phyloP scores from a whole-genome alignment of 1,140 invertebrate species.

The Holcopasites calliopsidis region DNA sequence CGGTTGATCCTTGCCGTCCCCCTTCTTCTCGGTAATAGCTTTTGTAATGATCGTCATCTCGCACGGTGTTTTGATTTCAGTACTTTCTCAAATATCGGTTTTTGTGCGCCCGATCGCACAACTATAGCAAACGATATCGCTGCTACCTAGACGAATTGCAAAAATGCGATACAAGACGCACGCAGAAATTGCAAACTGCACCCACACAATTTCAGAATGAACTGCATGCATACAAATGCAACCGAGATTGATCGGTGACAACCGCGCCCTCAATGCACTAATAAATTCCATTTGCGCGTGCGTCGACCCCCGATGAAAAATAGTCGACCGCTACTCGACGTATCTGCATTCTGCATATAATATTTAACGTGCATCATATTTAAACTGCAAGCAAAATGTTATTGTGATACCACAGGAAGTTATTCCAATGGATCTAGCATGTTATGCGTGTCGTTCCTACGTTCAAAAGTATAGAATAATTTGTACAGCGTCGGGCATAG shows the following conservation, averaged over 20 bases:
- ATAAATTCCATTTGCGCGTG: conserved; percentile 26
- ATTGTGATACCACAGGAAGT: too few relatives aligned
- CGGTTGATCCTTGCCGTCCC: conserved; percentile 83
- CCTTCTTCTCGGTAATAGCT: conserved; percentile 83
- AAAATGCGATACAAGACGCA: neutral
- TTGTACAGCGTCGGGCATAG: too few relatives aligned
- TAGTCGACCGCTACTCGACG: too few relatives aligned
- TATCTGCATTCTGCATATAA: too few relatives aligned
- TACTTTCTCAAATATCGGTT: neutral
- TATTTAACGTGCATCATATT: too few relatives aligned
- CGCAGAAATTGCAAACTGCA: neutral
- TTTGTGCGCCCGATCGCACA: neutral
- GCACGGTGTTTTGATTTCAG: conserved; percentile 6
- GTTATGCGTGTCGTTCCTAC: too few relatives aligned
- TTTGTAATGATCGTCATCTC: conserved; percentile 86
- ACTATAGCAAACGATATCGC: neutral
- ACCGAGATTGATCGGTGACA: conserved; percentile 60
- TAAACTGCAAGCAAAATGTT: too few relatives aligned
- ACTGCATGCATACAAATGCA: conserved; percentile 52
- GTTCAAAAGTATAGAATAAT: too few relatives aligned
- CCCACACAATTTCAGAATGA: conserved; percentile 11
- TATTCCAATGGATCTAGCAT: too few relatives aligned
- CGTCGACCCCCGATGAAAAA: neutral
- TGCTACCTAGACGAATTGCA: neutral
- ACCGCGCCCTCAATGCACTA: conserved; percentile 44